phyloP scores from a whole-genome alignment of 2,113 vertebrate genomes.

The Hypomesus transpacificus region DNA sequence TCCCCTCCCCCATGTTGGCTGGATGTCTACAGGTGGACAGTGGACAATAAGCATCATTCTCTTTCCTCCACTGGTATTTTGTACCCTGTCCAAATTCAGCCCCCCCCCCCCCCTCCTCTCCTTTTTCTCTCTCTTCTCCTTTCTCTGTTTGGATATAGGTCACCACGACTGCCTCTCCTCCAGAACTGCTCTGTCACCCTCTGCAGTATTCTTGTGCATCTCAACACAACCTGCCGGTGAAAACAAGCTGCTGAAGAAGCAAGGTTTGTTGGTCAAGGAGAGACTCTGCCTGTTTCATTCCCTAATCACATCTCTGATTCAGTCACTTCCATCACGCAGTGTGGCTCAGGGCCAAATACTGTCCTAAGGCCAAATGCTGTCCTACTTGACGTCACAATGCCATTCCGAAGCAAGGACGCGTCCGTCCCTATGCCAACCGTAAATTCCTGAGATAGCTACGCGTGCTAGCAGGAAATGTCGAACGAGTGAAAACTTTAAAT shows the following conservation, averaged over 20 bases:
- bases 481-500: too few relatives aligned
- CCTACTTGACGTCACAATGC: too few relatives aligned
- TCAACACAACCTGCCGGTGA: neutral
- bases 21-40: constrained; percentile 45
- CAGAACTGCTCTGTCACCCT: neutral
- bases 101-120: neutral
- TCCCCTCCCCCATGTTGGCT: neutral
- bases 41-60: constrained; percentile 56
- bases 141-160: neutral
- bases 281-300: neutral
- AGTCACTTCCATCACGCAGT: too few relatives aligned
- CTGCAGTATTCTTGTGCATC: neutral
- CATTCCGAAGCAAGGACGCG: too few relatives aligned
- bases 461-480: too few relatives aligned
- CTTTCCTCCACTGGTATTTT: constrained; percentile 40
- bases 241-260: neutral
- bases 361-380: too few relatives aligned
- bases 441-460: too few relatives aligned
- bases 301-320: too few relatives aligned
- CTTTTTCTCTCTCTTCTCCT: neutral
- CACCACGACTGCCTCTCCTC: neutral
- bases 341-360: too few relatives aligned
- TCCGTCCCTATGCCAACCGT: too few relatives aligned
- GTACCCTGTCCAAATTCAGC: constrained; percentile 8
- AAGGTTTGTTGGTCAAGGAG: neutral